Evolutionary conservation across 37 sponge, comb jelly and placozoan genomes (phyloP), one percentile per base, ranked within the genome.

Genomic region (Oscarella lobularis): DNA sequence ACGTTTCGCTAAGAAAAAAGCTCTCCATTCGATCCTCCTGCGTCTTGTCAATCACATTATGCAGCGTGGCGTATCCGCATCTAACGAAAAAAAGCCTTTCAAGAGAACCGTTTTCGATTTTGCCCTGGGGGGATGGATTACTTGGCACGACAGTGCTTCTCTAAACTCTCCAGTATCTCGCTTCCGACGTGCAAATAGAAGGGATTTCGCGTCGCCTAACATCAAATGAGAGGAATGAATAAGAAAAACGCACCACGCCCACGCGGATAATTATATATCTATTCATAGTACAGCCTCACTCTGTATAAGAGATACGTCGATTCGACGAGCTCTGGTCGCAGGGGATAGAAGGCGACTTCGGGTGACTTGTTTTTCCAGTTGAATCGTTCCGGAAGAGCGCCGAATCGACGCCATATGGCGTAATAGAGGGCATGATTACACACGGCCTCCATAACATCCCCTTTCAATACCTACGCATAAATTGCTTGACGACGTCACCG

Each of bases 11-110:
- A 34, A 96, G 90, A 72, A 96, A 96, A 84, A 96, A 96, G 77
- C 97, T 96, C 85, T 96, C 97, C 97, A 96, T 96, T 67, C 97
- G 69, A 74, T 96, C 97, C 73, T 96, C 97, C 41, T 79, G 85
- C 33, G 85, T 75, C 77, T 87, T 96, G 66, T 83, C 80, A 31
- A 85, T 72, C n/a, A 96, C 92, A 85, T 89, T 87, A 74, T 96
- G 93, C 2, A 96, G 37, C 36, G 97, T 96, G 14, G 92, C 90
- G 80, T 96, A 96, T 0, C 97, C 97, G 84, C 97, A 96, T 67
- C 90, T 93, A 73, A 2, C 70, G 37, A 67, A 76, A 39, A 34
- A 4, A 66, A 9, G 40, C 38, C 74, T 75, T 39, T 4, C 6
- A 35, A 77, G 3, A 39, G 37, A 67, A n/a, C 38, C 2, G n/a